Evolutionary conservation across 2,888 invertebrate genomes (phyloP).

Genomic region (Lamproptera curius): DNA sequence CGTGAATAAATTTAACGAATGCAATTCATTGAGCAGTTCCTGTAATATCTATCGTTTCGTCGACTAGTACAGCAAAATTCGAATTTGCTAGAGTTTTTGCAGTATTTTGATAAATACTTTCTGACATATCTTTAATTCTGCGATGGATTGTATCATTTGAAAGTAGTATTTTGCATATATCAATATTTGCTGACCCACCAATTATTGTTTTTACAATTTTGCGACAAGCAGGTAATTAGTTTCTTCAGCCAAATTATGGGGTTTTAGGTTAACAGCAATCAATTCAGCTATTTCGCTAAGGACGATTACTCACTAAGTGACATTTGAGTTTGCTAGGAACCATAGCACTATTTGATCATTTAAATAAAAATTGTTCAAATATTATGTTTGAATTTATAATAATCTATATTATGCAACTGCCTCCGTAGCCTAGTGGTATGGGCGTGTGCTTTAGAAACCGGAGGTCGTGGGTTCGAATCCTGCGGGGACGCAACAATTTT

Average conservation of each 20-base stretch:
- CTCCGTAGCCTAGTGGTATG: no score
- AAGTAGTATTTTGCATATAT: conserved; percentile 18
- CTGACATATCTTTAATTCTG: conserved; percentile 20
- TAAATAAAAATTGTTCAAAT: conserved; percentile 4
- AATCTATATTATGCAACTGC: conserved; percentile 2
- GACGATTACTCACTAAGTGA: conserved; percentile 11
- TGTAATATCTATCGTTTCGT: conserved; percentile 17
- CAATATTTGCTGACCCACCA: conserved; percentile 16
- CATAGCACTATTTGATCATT: conserved; percentile 22
- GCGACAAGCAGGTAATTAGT: conserved; percentile 20
- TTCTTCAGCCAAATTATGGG: conserved; percentile 18
- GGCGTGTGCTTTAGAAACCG: no score
- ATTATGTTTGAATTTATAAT: conserved; percentile 1
- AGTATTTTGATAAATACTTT: conserved; percentile 21
- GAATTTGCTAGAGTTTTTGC: conserved; percentile 15
- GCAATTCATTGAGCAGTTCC: conserved; percentile 20
- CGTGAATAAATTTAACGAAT: conserved; percentile 22
- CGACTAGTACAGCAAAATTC: conserved; percentile 12
- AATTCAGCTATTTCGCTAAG: conserved; percentile 16
- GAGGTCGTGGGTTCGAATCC: no score
- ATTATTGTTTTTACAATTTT: conserved; percentile 20
- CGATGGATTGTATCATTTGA: conserved; percentile 21
- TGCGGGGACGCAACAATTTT: no score
- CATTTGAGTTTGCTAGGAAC: conserved; percentile 20
- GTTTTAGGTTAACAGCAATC: conserved; percentile 18